Evolutionary conservation across 2,888 invertebrate species (phyloP), one percentile per base, ranked within the genome.

Genomic region (Cheilosia vernalis): DNA sequence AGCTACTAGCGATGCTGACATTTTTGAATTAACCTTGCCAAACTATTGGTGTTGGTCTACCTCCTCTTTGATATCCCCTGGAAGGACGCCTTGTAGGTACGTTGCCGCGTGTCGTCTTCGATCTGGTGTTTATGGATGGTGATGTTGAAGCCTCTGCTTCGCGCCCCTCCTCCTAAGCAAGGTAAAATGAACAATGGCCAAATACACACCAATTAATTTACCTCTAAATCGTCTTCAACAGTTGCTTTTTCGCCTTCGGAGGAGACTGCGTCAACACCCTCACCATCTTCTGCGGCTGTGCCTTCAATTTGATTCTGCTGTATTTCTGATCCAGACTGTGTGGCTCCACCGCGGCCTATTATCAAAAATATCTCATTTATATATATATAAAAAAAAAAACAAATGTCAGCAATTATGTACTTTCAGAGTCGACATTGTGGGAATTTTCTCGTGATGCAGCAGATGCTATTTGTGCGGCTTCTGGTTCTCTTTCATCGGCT

Each of bases 121-220:
- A 92, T 1, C 94, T 92, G 4, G 94, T 94, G 86, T 94, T 94
- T 60, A 94, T 93, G 21, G 94, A 94, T 2, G 94, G 94, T 1
- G 93, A 93, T n/a, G 91, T 89, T 86, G 94, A 94, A 2, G 96
- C 96, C 91, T 96, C 96, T 2, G 96, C 96, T 92, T 96, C 96
- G 64, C 96, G 94, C 3, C 95, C 96, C 90, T 96, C 96, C 90
- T 96, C 96, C 91, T 93, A 40, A 30, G n/a, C 4, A 37, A 40
- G 47, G 42, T 33, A 30, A 61, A n/a, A 42, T 60, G 21, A 15
- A 10, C 7, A 30, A 33, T 10, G 13, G 21, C 1, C 3, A 13
- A 19, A 19, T 40, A 4, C 5, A 15, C 21, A 17, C 27, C 0
- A 47, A 37, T 40, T 30, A 19, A 37, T 15, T 70, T 88, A 91